Evolutionary conservation across 1,140 invertebrate genomes (phyloP).

Genomic region (Pseudomyrmex pallidus): DNA sequence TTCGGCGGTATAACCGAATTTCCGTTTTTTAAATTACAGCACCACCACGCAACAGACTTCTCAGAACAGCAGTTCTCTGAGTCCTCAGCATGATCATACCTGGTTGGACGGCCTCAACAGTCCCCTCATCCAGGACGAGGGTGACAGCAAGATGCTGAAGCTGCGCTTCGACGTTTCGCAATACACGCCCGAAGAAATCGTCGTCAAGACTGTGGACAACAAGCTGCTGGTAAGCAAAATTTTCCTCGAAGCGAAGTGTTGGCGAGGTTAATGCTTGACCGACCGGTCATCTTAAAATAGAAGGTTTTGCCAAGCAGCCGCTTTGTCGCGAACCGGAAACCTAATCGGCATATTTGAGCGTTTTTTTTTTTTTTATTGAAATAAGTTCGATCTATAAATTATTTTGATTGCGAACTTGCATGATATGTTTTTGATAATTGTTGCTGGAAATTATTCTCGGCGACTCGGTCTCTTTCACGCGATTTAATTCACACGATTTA

Average conservation of each 20-base stretch:
- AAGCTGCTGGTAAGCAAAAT: conserved; percentile 93
- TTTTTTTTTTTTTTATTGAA: no score
- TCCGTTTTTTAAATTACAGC: conserved; percentile 76
- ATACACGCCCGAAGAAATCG: conserved; percentile 97
- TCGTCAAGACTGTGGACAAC: conserved; percentile 98
- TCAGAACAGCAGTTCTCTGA: conserved; percentile 81
- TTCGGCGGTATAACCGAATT: conserved; percentile 26
- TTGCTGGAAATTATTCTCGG: neutral
- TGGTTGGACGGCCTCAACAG: conserved; percentile 94
- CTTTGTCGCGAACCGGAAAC: no score
- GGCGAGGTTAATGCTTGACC: no score
- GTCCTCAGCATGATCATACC: conserved; percentile 85
- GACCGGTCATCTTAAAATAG: no score
- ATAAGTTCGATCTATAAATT: no score
- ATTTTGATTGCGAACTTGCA: no score
- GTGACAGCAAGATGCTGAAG: conserved; percentile 95
- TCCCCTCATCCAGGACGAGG: conserved; percentile 96
- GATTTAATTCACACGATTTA: neutral
- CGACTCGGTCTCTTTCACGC: no score
- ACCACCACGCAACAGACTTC: conserved; percentile 83
- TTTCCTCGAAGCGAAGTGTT: no score
- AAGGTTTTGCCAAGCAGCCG: no score
- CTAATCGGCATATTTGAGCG: no score
- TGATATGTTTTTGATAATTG: neutral
- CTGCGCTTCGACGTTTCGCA: conserved; percentile 97